Evolutionary conservation across 2,888 invertebrate genomes (phyloP), one percentile per base, ranked within the genome.

Genomic region (Agelastica alni): DNA sequence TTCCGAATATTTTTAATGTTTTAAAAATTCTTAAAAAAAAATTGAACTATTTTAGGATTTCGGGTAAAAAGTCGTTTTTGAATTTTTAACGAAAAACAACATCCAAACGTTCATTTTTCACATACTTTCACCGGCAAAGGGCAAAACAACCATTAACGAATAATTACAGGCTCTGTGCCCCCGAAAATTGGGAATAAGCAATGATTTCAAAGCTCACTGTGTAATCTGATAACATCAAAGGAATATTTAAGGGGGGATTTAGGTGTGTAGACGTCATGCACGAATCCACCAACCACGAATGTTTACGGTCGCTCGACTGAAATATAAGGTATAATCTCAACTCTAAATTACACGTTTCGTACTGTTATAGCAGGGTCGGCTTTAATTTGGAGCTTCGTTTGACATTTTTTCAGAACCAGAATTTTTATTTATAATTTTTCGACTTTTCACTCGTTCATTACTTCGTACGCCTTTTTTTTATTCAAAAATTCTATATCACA

Each of bases 161-260:
- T 46, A 51, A 56, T 51, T 43, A 51, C 34, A 43, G 51, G 30
- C 17, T 47, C 41, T 17, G 28, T 51, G 14, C 45, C n/a, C 30
- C 26, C 42, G 32, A 41, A 37, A 49, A 49, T 53, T 37, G 45
- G 28, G 43, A 53, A 53, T 53, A 44, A 49, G 31, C 46, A 26
- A 53, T 46, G 41, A 53, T 53, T 53, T 53, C 51, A 51, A 45
- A 48, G 48, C 17, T 32, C 52, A 41, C 26, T 52, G 34, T 49
- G 52, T 53, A 52, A 49, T 53, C 52, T 45, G 53, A 56, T 56
- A 48, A 52, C 52, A 53, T 57, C 53, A 53, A 57, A 53, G 43
- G 49, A 53, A 53, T 53, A 56, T 53, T 46, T 48, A 42, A 52
- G 43, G 46, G 43, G 43, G 20, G 53, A 32, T 49, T 49, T 32